Conservation (phyloP, 2,113 vertebrate species). For the Mesoclemmys tuberculata region DNA sequence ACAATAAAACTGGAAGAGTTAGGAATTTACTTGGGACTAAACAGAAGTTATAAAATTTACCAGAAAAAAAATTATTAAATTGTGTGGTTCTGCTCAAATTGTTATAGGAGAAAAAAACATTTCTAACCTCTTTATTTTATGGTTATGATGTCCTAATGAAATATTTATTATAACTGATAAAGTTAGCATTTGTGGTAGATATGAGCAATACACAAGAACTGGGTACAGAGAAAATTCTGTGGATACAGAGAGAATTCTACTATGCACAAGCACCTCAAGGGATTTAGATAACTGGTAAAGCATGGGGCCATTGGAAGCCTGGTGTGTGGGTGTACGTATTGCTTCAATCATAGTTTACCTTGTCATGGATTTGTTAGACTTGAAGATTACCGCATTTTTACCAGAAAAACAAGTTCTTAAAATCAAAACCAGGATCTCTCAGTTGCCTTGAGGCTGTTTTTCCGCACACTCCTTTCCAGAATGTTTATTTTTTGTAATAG, state of each 20-base stretch:
- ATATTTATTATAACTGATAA: not conserved
- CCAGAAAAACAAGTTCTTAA: not conserved
- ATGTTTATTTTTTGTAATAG: not conserved
- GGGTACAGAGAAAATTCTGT: not conserved
- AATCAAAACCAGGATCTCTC: not conserved
- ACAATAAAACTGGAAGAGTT: not conserved
- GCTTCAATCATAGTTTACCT: not conserved
- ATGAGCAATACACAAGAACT: rapidly evolving
- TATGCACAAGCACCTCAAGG: not conserved
- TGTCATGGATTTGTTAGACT: not conserved
- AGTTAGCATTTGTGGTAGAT: not conserved
- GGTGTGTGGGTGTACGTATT: not conserved
- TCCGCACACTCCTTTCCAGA: not conserved
- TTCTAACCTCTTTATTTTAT: not conserved
- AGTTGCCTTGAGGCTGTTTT: not conserved
- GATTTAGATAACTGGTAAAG: not conserved
- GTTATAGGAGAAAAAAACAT: not conserved
- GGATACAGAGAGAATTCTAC: not conserved
- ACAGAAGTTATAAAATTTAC: not conserved
- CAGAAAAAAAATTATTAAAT: not conserved
- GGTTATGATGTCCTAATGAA: not conserved
- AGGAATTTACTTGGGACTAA: not conserved
- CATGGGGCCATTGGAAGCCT: not conserved
- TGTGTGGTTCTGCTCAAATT: not conserved
- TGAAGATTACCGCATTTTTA: not conserved